Evolutionary conservation across 2,113 vertebrate genomes (phyloP).

Genomic region (Psilopogon haemacephalus): DNA sequence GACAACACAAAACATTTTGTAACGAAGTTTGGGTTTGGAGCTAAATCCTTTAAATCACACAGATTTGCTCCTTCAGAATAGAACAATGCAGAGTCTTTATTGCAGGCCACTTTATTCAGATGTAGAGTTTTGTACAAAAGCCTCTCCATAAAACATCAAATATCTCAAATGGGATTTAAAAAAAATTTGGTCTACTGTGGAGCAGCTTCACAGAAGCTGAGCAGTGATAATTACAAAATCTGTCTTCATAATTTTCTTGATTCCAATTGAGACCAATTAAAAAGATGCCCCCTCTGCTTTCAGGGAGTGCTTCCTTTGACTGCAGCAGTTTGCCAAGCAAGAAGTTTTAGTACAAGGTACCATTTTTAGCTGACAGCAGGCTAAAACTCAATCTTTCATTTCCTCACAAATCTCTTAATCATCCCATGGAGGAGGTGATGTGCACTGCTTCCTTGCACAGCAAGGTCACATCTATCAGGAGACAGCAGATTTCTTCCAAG

Average conservation of each 20-base stretch:
- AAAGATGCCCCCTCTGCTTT: background rate
- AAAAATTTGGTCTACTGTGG: background rate
- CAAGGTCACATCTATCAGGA: background rate
- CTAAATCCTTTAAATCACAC: background rate
- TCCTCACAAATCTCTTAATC: background rate
- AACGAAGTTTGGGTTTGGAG: background rate
- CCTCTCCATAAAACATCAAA: background rate
- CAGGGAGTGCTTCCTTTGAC: background rate
- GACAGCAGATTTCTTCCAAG: background rate
- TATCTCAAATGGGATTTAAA: background rate
- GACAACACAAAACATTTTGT: background rate
- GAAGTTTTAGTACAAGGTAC: background rate
- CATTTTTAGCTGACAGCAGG: background rate
- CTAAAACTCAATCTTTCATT: background rate
- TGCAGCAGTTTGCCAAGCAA: background rate
- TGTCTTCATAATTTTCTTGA: background rate
- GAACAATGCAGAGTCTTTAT: background rate
- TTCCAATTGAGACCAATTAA: background rate
- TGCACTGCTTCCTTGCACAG: background rate
- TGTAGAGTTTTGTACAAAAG: background rate
- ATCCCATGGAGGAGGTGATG: background rate
- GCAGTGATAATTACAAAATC: background rate
- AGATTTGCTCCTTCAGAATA: background rate
- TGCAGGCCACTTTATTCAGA: background rate
- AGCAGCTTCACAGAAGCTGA: background rate